These are phyloP conservation scores for Euwallacea similis DNA, from an alignment of 1,140 invertebrate species.

Conservation along the genomic window DNA sequence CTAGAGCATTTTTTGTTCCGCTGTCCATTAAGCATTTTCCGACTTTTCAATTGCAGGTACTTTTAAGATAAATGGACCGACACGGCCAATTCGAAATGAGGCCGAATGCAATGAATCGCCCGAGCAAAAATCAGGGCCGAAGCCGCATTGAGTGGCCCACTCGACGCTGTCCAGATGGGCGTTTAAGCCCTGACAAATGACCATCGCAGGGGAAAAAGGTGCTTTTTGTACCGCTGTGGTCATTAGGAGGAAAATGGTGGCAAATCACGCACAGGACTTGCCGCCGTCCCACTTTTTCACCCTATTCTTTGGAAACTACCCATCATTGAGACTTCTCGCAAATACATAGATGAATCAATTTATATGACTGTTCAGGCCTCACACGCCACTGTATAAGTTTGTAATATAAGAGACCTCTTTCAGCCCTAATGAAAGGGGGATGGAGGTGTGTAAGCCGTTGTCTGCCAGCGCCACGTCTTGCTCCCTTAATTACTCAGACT, in stretches of 20 bases:
- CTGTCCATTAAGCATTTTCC: not conserved
- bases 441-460: conserved; percentile 4
- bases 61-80: conserved; percentile 17
- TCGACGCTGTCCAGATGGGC: conserved; percentile 26
- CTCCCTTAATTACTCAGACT: conserved; percentile 17
- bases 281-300: not conserved
- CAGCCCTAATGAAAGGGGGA: not conserved
- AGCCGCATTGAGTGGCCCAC: conserved; percentile 27
- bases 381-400: not conserved
- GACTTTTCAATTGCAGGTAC: conserved; percentile 6
- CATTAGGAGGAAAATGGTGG: conserved; percentile 6
- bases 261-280: not conserved
- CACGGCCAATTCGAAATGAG: conserved; percentile 21
- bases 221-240: conserved; percentile 11
- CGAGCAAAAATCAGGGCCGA: conserved; percentile 25
- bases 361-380: not conserved
- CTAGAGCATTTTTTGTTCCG: not conserved
- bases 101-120: conserved; percentile 29
- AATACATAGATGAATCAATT: not conserved
- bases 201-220: conserved; percentile 16
- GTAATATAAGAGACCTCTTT: not conserved
- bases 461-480: conserved; percentile 9
- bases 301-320: not conserved
- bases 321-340: not conserved
- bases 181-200: conserved; percentile 29